Base-by-base conservation (phyloP, 2,888 invertebrate genomes). In the Lasioglossum figueresi region DNA sequence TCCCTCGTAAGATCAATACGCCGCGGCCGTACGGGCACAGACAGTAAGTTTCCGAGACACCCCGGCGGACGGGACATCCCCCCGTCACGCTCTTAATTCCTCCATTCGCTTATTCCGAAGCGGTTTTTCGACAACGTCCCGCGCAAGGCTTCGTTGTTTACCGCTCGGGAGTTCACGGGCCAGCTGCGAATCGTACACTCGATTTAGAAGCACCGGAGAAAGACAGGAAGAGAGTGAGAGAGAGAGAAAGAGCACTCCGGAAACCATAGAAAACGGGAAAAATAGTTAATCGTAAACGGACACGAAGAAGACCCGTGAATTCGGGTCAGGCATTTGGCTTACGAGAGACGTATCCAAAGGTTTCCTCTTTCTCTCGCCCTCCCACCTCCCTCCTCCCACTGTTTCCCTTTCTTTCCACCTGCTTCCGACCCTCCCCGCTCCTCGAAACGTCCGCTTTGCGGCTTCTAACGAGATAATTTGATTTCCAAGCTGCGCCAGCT, bases 401-500 rank as follows among this genome's bases (percentile, higher is more conserved):
- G 23, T 70, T 59, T 59, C 59, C 27, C 59, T 59, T 59, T 31
- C 27, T 59, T 27, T 31, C 27, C 14, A 43, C 76, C 75, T 71
- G 86, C 86, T 90, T 89, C 87, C 89, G 80, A 86, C 91, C 87
- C 63, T 71, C 68, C 48, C 27, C 66, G n/a, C 45, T 27, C 80
- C 56, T 63, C 59, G 86, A 88, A 91, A 89, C 91, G 88, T 92
- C 90, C 91, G 83, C 91, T 90, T 90, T 93, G 93, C 82, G 94
- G 94, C 94, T 94, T 94, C 94, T 93, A 94, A 94, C 93, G 91
- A 92, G 91, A 92, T 94, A 94, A 94, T 94, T 94, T 91, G 93
- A 94, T 94, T 94, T 90, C 83, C 81, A 75, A 52, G 76, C 72
- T 73, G 72, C 83, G 31, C 70, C 63, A 48, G 40, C 45, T 56